Conservation (phyloP, 1,140 invertebrate species). For the Mylabris phalerata region DNA sequence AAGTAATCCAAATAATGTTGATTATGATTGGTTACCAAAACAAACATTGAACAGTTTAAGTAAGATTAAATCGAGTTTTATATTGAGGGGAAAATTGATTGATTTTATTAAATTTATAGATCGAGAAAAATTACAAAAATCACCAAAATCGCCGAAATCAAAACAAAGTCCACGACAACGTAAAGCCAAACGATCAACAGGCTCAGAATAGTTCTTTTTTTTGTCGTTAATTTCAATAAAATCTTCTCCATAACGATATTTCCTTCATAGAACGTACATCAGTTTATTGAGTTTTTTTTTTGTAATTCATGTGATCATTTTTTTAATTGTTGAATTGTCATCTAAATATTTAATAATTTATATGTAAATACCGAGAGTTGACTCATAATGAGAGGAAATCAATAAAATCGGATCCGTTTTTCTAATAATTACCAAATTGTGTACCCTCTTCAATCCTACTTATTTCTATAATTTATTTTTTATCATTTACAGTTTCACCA, state of each 20-base stretch:
- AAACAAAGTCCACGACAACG: slow-evolving; percentile 64
- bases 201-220: slow-evolving; percentile 49
- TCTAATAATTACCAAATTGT: no score
- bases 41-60: slow-evolving; percentile 76
- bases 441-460: no score
- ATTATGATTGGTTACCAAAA: slow-evolving; percentile 96
- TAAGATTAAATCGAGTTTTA: slow-evolving; percentile 48
- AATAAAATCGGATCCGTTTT: no score
- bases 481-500: no score
- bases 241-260: not conserved
- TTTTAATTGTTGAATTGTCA: slow-evolving; percentile 17
- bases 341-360: slow-evolving; percentile 11
- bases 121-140: slow-evolving; percentile 30
- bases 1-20: slow-evolving; percentile 84
- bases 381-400: no score
- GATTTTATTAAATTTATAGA: slow-evolving; percentile 41
- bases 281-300: slow-evolving; percentile 1
- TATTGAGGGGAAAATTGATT: slow-evolving; percentile 5
- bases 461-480: no score
- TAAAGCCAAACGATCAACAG: slow-evolving; percentile 62
- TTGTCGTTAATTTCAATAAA: not conserved
- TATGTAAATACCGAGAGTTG: slow-evolving; percentile 11
- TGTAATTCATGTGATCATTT: slow-evolving; percentile 20
- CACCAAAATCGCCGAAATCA: slow-evolving; percentile 43
- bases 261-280: not conserved